Base-by-base conservation (phyloP, 2,113 vertebrate species). In the Tringa solitaria region DNA sequence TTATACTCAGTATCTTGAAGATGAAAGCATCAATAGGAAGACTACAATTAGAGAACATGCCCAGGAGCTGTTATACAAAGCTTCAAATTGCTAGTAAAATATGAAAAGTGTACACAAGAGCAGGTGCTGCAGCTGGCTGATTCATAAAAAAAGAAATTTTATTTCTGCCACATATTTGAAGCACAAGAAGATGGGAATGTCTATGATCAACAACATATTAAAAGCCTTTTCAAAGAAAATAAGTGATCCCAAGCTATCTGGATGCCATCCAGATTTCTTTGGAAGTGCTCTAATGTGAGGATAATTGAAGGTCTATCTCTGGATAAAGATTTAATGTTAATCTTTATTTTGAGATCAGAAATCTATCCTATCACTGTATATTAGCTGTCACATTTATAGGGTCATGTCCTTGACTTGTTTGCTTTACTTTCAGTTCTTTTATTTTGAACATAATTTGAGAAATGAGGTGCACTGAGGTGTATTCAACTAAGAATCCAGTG, bases 161-260 rank as follows among this genome's bases (percentile, higher is more conserved):
- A 68, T 91, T 94, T 94, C 81, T 95, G 91, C 83, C 84, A 86
- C 54, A 35, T 69, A 93, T 77, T 65, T 81, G 72, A 91, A 95
- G 68, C 68, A 91, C 17, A 65, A 81, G 91, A 89, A 75, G 8
- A 89, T 90, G 73, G 68, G 60, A 84, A 68, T 84, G 60, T 92
- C 95, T 91, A 7, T 43, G 64, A 92, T 78, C 65, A 93, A 84
- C 56, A 95, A 43, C 23, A 26, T 75, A 89, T 83, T 92, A 79
- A 91, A 94, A 93, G 33, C 12, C 46, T 75, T 92, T 89, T 95
- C 80, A 81, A 82, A 94, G 65, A 92, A 89, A 92, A 89, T 53
- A 80, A 93, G 33, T 63, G 84, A 91, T 95, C 92, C 73, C 33
- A 84, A 89, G 65, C 27, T 95, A 51, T 68, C 88, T 95, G 89